Evolutionary conservation across 2,797 vertebrate genomes (phyloP).

Genomic region (Danionella dracula): DNA sequence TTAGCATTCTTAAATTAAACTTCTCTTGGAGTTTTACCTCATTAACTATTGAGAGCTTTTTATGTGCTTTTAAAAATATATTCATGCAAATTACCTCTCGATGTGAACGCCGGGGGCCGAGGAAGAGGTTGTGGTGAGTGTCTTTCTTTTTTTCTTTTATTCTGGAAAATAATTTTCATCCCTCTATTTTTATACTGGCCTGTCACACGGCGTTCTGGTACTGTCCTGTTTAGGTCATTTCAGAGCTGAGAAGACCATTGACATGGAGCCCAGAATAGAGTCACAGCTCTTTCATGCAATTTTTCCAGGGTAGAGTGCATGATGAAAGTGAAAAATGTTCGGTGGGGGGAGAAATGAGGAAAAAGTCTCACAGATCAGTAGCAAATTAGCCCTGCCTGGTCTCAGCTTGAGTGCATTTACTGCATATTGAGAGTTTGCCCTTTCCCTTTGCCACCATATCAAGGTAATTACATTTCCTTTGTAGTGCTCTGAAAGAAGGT

Average conservation of each 20-base stretch:
- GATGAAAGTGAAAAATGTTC: not conserved
- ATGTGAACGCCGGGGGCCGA: slow-evolving; percentile 32
- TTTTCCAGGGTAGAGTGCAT: not conserved
- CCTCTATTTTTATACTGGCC: slow-evolving; percentile 1
- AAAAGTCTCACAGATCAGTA: slow-evolving; percentile 46
- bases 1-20: slow-evolving; percentile 50
- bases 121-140: slow-evolving; percentile 16
- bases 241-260: not conserved
- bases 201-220: not conserved
- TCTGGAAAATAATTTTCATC: not conserved
- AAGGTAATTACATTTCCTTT: slow-evolving; percentile 57
- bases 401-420: slow-evolving; percentile 52
- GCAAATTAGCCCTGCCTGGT: slow-evolving; percentile 49
- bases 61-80: slow-evolving; percentile 19
- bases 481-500: slow-evolving; percentile 49
- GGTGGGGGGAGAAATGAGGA: slow-evolving; percentile 8
- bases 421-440: slow-evolving; percentile 53
- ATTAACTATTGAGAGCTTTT: slow-evolving; percentile 35
- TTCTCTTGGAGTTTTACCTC: slow-evolving; percentile 30
- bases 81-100: slow-evolving; percentile 38
- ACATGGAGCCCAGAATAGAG: slow-evolving; percentile 9
- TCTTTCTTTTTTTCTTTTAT: not conserved
- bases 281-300: not conserved
- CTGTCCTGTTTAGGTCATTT: not conserved
- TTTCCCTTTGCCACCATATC: slow-evolving; percentile 52